Percentiles rank a stretch among this genome's conserved stretches.
phyloP scores from a whole-genome alignment of 2,113 vertebrate species.

The Lucifuga dentata region DNA sequence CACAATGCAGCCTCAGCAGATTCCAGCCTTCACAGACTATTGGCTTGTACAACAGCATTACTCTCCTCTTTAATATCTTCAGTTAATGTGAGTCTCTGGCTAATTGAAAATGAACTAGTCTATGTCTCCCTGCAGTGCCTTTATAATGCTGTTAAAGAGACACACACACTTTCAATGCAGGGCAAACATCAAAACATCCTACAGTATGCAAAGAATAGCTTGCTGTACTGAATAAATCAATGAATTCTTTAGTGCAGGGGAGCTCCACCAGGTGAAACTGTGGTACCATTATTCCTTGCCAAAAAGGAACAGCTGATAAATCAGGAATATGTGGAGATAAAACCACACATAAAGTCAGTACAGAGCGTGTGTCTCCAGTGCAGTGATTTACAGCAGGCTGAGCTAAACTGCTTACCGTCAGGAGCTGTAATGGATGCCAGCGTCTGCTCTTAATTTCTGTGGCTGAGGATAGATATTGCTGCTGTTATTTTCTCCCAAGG shows the following conservation, averaged over 20 bases:
- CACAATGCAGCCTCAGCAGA: conserved; percentile 76
- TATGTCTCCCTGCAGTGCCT: conserved; percentile 74
- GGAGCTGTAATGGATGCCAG: conserved; percentile 79
- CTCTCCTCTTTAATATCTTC: conserved; percentile 78
- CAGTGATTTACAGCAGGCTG: conserved; percentile 77
- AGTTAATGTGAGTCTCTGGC: conserved; percentile 75
- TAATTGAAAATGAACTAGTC: conserved; percentile 84
- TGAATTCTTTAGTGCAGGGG: conserved; percentile 51
- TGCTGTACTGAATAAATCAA: conserved; percentile 52
- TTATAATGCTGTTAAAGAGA: conserved; percentile 71
- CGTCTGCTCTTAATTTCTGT: conserved; percentile 78
- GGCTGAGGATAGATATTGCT: conserved; percentile 72
- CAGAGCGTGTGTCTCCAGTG: conserved; percentile 61
- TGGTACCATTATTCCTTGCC: conserved; percentile 50
- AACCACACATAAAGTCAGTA: conserved; percentile 76
- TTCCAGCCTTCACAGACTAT: conserved; percentile 76
- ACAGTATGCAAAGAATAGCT: conserved; percentile 52
- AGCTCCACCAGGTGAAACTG: conserved; percentile 54
- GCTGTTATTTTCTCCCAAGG: conserved; percentile 75
- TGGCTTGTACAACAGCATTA: conserved; percentile 75
- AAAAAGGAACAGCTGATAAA: conserved; percentile 72
- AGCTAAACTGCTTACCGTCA: conserved; percentile 81
- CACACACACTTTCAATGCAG: conserved; percentile 55
- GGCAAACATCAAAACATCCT: conserved; percentile 53
- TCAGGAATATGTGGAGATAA: conserved; percentile 77